Evolutionary conservation across 2,888 invertebrate genomes (phyloP).

Genomic region (Apotomis turbidana): DNA sequence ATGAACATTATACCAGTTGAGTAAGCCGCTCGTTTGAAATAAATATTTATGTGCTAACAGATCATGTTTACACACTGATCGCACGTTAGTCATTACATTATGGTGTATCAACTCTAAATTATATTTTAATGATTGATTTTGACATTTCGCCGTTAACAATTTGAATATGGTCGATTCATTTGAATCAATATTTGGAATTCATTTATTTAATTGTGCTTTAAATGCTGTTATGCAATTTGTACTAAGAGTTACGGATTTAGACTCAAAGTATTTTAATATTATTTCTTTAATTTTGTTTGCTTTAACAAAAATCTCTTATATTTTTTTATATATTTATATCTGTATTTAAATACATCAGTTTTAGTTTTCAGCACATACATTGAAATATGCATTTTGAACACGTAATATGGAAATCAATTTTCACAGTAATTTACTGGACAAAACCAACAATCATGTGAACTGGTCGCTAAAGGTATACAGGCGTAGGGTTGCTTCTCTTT

Average conservation of each 20-base stretch:
- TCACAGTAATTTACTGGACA: slow-evolving; percentile 29
- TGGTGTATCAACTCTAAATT: slow-evolving; percentile 14
- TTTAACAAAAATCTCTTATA: no score
- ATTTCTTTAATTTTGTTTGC: no score
- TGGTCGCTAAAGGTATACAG: slow-evolving; percentile 17
- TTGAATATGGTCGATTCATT: not conserved
- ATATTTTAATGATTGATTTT: slow-evolving; percentile 2
- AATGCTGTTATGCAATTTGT: not conserved
- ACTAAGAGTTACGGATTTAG: not conserved
- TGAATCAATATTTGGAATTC: not conserved
- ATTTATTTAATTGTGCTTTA: not conserved
- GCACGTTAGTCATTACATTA: slow-evolving; percentile 1
- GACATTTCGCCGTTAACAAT: not conserved
- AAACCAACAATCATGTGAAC: slow-evolving; percentile 30
- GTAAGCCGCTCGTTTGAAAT: slow-evolving; percentile 26
- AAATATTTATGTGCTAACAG: slow-evolving; percentile 28
- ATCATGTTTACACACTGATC: slow-evolving; percentile 15
- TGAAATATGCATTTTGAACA: slow-evolving; percentile 10
- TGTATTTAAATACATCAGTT: no score
- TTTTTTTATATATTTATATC: no score
- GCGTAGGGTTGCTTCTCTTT: slow-evolving; percentile 12
- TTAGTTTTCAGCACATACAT: not conserved
- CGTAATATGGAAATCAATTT: slow-evolving; percentile 30
- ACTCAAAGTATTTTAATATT: no score
- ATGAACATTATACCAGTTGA: slow-evolving; percentile 44